A percentile compares a stretch with the other conserved stretches of the same genome.
These are phyloP conservation scores for Macropus fuliginosus DNA, from an alignment of 2,797 vertebrate genomes.

Conservation along the genomic window DNA sequence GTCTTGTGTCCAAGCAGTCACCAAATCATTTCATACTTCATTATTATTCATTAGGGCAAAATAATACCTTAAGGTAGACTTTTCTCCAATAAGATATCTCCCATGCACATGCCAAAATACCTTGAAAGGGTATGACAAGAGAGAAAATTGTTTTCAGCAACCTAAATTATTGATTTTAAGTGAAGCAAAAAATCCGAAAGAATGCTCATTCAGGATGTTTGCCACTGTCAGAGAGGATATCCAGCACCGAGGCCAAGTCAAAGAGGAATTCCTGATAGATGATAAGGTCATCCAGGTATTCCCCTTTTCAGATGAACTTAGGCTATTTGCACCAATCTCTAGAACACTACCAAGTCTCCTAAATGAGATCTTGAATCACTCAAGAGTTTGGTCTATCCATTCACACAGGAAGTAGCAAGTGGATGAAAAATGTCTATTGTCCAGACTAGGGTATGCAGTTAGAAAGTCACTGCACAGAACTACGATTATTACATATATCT, in stretches of 20 bases:
- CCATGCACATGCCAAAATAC: not conserved
- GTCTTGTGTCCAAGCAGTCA: not conserved
- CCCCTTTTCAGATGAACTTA: not conserved
- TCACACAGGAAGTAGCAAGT: not conserved
- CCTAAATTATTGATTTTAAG: not conserved
- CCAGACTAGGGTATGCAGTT: not conserved
- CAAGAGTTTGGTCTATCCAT: not conserved
- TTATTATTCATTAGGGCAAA: not conserved
- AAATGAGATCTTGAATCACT: not conserved
- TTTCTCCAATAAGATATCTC: not conserved
- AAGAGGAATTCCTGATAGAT: not conserved
- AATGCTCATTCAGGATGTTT: not conserved
- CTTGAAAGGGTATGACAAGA: not conserved
- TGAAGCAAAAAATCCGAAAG: not conserved
- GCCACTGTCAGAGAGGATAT: not conserved
- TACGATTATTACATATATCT: not conserved
- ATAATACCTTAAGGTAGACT: not conserved
- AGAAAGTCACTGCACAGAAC: not conserved
- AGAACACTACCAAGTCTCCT: not conserved
- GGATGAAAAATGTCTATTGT: not conserved
- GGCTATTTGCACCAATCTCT: not conserved
- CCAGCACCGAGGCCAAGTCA: not conserved
- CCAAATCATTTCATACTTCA: not conserved
- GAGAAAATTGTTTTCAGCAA: not conserved
- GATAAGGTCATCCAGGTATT: not conserved